phyloP scores from a whole-genome alignment of 2,888 invertebrate genomes.

The Eremobia ochroleuca region DNA sequence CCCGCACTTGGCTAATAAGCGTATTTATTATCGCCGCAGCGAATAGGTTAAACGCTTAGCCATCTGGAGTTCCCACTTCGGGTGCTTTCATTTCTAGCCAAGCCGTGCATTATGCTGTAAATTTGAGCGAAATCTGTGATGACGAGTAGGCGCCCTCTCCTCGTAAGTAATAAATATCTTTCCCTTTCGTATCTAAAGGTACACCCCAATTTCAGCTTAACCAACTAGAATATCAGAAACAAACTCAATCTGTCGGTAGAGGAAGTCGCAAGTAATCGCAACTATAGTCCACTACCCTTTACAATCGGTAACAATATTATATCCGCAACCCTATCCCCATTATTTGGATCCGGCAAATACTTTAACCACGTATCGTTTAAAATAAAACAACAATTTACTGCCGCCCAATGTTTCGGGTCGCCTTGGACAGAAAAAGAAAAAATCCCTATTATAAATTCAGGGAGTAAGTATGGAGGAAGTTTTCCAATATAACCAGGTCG shows the following conservation, averaged over 20 bases:
- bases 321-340: constrained; percentile 53
- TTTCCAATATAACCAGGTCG: constrained; percentile 66
- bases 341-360: constrained; percentile 44
- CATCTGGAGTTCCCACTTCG: too few relatives aligned
- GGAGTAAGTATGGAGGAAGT: constrained; percentile 51
- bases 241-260: constrained; percentile 12
- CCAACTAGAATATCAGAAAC: constrained; percentile 16
- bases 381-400: constrained; percentile 59
- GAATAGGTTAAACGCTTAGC: too few relatives aligned
- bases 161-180: constrained; percentile 14
- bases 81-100: too few relatives aligned
- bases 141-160: too few relatives aligned
- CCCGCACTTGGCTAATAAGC: too few relatives aligned
- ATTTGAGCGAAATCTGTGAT: too few relatives aligned
- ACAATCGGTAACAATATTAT: constrained; percentile 54
- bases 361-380: constrained; percentile 54
- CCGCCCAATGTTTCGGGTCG: constrained; percentile 30
- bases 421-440: constrained; percentile 44
- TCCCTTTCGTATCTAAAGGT: background rate
- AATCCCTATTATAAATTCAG: constrained; percentile 61
- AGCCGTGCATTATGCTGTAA: too few relatives aligned
- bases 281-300: constrained; percentile 28
- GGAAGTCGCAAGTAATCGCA: constrained; percentile 25
- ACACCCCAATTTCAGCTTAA: constrained; percentile 12
- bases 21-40: too few relatives aligned